A percentile compares a stretch with the other conserved stretches of the same genome.
phyloP scores from a whole-genome alignment of 2,113 vertebrate species.

The Lagopus muta region DNA sequence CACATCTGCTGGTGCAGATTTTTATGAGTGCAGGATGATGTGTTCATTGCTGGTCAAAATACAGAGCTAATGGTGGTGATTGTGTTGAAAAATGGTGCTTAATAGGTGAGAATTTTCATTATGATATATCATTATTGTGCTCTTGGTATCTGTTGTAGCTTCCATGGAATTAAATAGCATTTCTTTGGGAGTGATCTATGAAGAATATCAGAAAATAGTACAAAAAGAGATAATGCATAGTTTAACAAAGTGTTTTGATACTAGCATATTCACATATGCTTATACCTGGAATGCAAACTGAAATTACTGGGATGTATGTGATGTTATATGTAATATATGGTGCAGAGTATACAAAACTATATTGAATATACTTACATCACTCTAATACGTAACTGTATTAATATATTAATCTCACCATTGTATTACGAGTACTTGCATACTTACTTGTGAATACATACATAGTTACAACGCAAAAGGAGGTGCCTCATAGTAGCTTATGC shows the following conservation, averaged over 20 bases:
- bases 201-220: neutral
- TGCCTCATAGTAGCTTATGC: neutral
- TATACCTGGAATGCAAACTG: neutral
- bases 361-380: neutral
- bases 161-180: too few relatives aligned
- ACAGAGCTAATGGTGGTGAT: too few relatives aligned
- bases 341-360: neutral
- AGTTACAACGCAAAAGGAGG: slow-evolving; percentile 79
- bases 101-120: too few relatives aligned
- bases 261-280: neutral
- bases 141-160: too few relatives aligned
- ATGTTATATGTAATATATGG: neutral
- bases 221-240: neutral
- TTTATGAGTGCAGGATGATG: too few relatives aligned
- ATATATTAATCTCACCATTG: neutral
- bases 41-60: too few relatives aligned
- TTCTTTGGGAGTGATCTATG: too few relatives aligned
- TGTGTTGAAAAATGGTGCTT: too few relatives aligned
- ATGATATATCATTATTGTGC: too few relatives aligned
- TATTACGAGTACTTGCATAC: neutral
- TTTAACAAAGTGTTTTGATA: neutral
- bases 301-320: neutral
- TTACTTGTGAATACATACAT: slow-evolving; percentile 47
- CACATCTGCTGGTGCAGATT: too few relatives aligned
- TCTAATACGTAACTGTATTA: neutral